Evolutionary conservation across 2,888 invertebrate genomes (phyloP), one percentile per base, ranked within the genome.

Genomic region (Hipparchia semele): DNA sequence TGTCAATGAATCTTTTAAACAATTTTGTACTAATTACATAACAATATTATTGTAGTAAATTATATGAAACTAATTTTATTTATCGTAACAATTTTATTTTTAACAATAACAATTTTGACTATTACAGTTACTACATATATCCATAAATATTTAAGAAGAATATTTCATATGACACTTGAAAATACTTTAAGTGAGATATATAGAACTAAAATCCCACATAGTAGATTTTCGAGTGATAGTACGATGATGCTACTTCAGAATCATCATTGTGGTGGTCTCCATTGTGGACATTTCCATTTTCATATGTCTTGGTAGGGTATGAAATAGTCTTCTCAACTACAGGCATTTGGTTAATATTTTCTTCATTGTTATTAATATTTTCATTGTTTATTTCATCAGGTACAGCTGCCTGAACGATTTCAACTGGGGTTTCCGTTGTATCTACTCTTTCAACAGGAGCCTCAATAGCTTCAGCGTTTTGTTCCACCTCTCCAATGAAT

Each of bases 181-280:
- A 56, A 33, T 56, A 58, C 23, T 67, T 58, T 23, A 39, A 4
- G 23, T 13, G 12, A 49, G 45, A 59, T 54, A 54, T 13, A n/a
- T 12, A n/a, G 0, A 53, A 58, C 80, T 84, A 88, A 75, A 82
- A 85, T 51, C 85, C 82, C 71, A 91, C 82, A 60, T 90, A 92
- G 74, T 91, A 92, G 76, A 89, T 80, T 81, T 85, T 88, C 6
- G 92, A 87, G 76, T 86, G 87, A 72, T 90, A 92, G 77, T 84
- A 92, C 3, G 93, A 93, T n/a, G 93, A 90, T 12, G 92, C 90
- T 33, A 84, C 87, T 73, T 91, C 92, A 2, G 92, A 90, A 80
- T 93, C 93, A 12, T 82, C 69, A 58, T 23, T 23, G 23, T 79
- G 58, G 64, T 74, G 59, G 66, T 69, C 75, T 62, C 82, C 80